Evolutionary conservation across 2,113 vertebrate genomes (phyloP), one percentile per base, ranked within the genome.

Genomic region (Sphaerodactylus townsendi): DNA sequence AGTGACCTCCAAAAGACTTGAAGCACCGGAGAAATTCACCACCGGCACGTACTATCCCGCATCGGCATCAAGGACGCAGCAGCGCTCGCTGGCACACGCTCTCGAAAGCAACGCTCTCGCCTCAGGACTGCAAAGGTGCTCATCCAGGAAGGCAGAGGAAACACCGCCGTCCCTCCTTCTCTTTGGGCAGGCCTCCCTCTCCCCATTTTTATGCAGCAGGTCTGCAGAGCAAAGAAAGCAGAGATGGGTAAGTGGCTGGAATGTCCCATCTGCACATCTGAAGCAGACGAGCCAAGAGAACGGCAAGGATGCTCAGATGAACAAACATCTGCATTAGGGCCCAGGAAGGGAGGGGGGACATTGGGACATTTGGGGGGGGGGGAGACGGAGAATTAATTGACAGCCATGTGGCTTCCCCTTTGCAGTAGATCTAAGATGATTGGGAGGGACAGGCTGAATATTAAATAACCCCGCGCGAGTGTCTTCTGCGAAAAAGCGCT

Each of bases 1-100:
- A 82, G 80, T 82, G 80, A 82, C 80, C 80, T 82, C 70, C 80
- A 64, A 30, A 30, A 33, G 41, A 37, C 28, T 59, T 44, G 37
- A 37, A 59, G 11, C 25, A 10, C 21, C 41, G 23, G 21, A 74
- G 39, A 30, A 30, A 71, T 30, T 11, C 35, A 39, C 79, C 25
- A 2, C 46, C 8, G 13, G 14, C 46, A 53, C 28, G 23, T 79
- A 1, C 46, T 10, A 75, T 53, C 73, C 73, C 73, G 8, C 46
- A 10, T 33, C n/a, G n/a, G 73, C 73, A 75, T 23, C 46, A 30
- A 35, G 30, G n/a, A 37, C 74, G 56, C 21, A 8, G 56, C 21
- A 8, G 21, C 2, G 25, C 23, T 62, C 59, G 2, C 74, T 5
- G 3, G 33, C 19, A 14, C 37, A 14, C n/a, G n/a, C 19, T 2